Evolutionary conservation across 1,140 invertebrate species (phyloP).

Genomic region (Sarcophaga peregrina): DNA sequence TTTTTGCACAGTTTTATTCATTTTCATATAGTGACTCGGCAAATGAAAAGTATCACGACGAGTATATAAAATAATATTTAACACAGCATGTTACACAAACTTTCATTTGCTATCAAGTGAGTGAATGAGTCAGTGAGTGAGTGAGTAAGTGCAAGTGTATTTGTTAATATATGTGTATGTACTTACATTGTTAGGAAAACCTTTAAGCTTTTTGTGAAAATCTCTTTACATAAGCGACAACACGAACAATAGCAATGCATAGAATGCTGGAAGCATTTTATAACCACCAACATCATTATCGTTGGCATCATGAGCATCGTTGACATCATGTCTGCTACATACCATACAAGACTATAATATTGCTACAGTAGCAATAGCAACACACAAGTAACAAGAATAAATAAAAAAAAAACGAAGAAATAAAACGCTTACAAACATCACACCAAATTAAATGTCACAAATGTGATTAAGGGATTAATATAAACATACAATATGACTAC

Average conservation of each 20-base stretch:
- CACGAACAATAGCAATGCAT: neutral
- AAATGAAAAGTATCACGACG: neutral
- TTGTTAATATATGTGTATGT: neutral
- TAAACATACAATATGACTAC: slow-evolving; percentile 20
- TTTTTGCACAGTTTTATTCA: slow-evolving; percentile 12
- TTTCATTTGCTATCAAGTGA: neutral
- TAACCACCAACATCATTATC: neutral
- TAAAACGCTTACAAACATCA: slow-evolving; percentile 17
- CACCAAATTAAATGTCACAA: slow-evolving; percentile 39
- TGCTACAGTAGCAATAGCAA: neutral
- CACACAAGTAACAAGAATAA: neutral
- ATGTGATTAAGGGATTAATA: slow-evolving; percentile 38
- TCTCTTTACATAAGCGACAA: slow-evolving; percentile 9
- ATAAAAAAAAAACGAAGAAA: neutral
- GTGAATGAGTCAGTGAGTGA: neutral
- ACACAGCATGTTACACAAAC: neutral
- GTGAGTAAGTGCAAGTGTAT: neutral
- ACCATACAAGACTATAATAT: neutral
- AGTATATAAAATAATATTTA: slow-evolving; percentile 16
- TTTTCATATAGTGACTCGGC: neutral
- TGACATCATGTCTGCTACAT: neutral
- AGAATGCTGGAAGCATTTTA: slow-evolving; percentile 1
- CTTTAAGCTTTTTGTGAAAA: slow-evolving; percentile 15
- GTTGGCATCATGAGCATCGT: neutral
- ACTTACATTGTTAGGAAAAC: neutral